These are phyloP conservation scores for Harpalus rufipes DNA, from an alignment of 2,888 invertebrate genomes.

Conservation along the genomic window DNA sequence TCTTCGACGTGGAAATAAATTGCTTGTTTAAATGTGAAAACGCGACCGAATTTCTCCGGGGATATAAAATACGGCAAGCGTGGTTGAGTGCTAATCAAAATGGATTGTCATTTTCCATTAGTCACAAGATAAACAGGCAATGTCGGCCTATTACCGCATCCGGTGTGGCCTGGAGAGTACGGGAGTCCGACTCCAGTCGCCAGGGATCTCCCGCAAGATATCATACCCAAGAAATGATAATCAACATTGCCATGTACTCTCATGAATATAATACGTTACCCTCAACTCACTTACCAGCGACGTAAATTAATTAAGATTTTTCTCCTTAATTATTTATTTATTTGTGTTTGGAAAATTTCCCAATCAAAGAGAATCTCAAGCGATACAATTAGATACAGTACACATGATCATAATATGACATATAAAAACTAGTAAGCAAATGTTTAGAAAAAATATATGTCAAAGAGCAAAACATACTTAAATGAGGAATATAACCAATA, in stretches of 20 bases:
- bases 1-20: slow-evolving; percentile 67
- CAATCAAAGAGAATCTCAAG: no score
- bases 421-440: no score
- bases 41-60: slow-evolving; percentile 66
- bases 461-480: no score
- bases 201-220: slow-evolving; percentile 17
- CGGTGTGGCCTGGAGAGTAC: not conserved
- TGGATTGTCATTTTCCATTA: slow-evolving; percentile 68
- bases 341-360: no score
- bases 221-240: slow-evolving; percentile 24
- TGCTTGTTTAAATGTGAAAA: slow-evolving; percentile 67
- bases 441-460: no score
- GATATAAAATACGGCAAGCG: slow-evolving; percentile 64
- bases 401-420: no score
- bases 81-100: slow-evolving; percentile 68
- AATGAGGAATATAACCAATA: no score
- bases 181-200: not conserved
- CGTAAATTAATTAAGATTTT: not conserved
- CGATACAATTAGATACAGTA: no score
- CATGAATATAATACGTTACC: slow-evolving; percentile 17
- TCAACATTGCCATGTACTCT: slow-evolving; percentile 12
- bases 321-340: not conserved
- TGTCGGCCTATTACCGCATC: slow-evolving; percentile 54
- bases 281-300: not conserved
- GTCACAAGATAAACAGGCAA: slow-evolving; percentile 67